A percentile compares a stretch with the other conserved stretches of the same genome.
phyloP scores from a whole-genome alignment of 2,888 invertebrate genomes.

The Melieria picta region DNA sequence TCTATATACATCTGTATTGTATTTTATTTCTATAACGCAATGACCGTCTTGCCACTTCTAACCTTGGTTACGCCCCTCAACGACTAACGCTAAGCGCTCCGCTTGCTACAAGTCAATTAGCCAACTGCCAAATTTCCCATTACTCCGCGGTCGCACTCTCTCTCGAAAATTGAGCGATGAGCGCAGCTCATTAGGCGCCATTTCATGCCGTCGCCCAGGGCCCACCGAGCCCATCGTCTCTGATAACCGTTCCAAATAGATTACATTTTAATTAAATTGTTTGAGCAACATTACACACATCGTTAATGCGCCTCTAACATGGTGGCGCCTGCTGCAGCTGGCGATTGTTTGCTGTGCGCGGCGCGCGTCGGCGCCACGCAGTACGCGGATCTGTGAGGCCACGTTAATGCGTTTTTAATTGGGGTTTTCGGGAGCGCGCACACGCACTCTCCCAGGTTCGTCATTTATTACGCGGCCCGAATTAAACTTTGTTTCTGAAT shows the following conservation, averaged over 20 bases:
- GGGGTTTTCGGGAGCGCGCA: conserved; percentile 46
- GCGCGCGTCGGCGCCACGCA: no score
- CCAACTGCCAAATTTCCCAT: background rate
- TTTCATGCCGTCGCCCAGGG: no score
- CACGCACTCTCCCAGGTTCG: background rate
- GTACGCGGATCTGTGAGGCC: conserved; percentile 41
- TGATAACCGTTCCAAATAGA: conserved; percentile 51
- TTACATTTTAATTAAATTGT: conserved; percentile 65
- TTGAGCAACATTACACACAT: conserved; percentile 62
- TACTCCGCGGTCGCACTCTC: conserved; percentile 1
- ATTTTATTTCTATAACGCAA: no score
- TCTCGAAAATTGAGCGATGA: no score
- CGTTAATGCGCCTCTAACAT: conserved; percentile 54
- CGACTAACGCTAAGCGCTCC: conserved; percentile 15
- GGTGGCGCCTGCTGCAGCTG: conserved; percentile 47
- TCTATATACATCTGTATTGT: no score
- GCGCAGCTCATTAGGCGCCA: no score
- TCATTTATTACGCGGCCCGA: background rate
- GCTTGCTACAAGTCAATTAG: conserved; percentile 29
- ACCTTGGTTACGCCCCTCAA: no score
- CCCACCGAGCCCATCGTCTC: conserved; percentile 33
- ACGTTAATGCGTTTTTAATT: conserved; percentile 64
- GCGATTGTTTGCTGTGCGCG: no score
- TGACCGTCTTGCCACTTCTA: no score
- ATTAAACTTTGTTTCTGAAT: background rate